These are phyloP conservation scores for Drosophila melanica DNA, from an alignment of 1,140 invertebrate species.

Conservation along the genomic window DNA sequence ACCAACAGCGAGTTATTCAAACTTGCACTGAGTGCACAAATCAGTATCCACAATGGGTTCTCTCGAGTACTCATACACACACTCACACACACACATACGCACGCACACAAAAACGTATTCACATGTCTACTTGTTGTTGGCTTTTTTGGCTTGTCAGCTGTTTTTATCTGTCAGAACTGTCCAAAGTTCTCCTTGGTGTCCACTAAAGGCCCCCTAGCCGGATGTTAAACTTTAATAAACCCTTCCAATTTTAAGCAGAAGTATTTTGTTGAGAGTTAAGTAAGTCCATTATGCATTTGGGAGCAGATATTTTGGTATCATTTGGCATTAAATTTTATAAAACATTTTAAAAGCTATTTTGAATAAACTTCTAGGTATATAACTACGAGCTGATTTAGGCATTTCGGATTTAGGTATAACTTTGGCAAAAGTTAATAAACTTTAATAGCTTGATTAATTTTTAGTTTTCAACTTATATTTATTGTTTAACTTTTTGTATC, in stretches of 20 bases:
- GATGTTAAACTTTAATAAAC: constrained; percentile 28
- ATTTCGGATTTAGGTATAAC: too few species aligned
- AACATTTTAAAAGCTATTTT: too few species aligned
- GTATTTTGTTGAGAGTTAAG: background rate
- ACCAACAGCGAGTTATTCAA: constrained; percentile 35
- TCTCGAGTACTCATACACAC: constrained; percentile 18
- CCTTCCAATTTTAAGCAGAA: constrained; percentile 4
- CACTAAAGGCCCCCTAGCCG: constrained; percentile 1
- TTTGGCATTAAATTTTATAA: too few species aligned
- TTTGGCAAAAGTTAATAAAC: too few species aligned
- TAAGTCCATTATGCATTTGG: background rate
- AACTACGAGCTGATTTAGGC: too few species aligned
- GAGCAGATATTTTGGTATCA: too few species aligned
- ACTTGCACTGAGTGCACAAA: constrained; percentile 34
- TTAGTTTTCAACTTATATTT: too few species aligned
- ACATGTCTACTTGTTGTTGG: background rate
- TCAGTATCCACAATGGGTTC: constrained; percentile 27
- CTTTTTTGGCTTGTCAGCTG: constrained; percentile 29
- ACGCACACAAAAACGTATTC: constrained; percentile 1
- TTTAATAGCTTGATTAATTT: too few species aligned
- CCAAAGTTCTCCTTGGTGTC: constrained; percentile 15
- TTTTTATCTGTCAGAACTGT: constrained; percentile 38
- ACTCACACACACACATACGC: constrained; percentile 6
- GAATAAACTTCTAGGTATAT: too few species aligned
- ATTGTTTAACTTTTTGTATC: too few species aligned